Evolutionary conservation across 2,113 vertebrate species (phyloP).

Genomic region (Hippocampus zosterae): DNA sequence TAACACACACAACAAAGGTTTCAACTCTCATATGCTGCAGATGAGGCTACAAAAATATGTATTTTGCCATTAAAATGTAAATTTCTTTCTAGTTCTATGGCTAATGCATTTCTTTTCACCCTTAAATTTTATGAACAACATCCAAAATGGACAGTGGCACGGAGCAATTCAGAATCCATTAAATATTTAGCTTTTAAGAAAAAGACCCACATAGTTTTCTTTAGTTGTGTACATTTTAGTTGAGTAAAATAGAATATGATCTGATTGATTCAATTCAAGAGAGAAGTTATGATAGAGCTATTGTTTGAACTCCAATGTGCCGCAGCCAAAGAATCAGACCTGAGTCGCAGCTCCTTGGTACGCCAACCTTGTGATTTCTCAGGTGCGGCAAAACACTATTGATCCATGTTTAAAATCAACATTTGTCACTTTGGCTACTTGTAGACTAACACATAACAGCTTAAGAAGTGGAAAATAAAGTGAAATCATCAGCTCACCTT

Average conservation of each 20-base stretch:
- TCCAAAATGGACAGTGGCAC: neutral
- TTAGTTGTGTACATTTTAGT: neutral
- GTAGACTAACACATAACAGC: slow-evolving; percentile 3
- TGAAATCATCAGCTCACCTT: slow-evolving; percentile 32
- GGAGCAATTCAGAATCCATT: neutral
- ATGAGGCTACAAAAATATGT: neutral
- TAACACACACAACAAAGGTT: neutral
- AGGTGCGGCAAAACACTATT: slow-evolving; percentile 36
- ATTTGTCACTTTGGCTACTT: slow-evolving; percentile 26
- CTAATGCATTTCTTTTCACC: neutral
- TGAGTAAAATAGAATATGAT: neutral
- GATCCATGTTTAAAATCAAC: slow-evolving; percentile 45
- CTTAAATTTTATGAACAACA: neutral
- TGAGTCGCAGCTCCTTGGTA: slow-evolving; percentile 15
- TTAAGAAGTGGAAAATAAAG: neutral
- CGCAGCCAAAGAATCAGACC: slow-evolving; percentile 24
- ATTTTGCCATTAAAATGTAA: neutral
- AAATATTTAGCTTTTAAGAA: neutral
- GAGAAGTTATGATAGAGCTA: neutral
- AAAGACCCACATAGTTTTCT: neutral
- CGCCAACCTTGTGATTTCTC: slow-evolving; percentile 35
- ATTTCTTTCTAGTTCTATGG: neutral
- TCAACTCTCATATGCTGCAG: neutral
- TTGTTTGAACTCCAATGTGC: slow-evolving; percentile 6
- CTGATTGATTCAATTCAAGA: neutral